These are phyloP conservation scores for Panagrolaimus sp. DNA, from an alignment of 1,140 invertebrate species.

Conservation along the genomic window DNA sequence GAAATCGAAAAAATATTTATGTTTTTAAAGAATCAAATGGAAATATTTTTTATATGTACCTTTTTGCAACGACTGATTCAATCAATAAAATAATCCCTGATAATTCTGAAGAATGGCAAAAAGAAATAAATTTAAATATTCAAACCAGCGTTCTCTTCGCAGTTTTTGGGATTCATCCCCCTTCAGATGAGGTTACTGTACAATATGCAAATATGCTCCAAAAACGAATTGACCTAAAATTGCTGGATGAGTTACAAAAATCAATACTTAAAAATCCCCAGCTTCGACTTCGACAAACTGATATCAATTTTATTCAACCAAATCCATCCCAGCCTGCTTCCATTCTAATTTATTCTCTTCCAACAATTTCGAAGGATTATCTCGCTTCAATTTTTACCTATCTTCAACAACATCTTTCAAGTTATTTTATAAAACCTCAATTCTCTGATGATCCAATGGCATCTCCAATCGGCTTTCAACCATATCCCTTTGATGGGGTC, in stretches of 20 bases:
- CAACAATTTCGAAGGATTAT: conserved; percentile 20
- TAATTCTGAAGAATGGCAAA: conserved; percentile 22
- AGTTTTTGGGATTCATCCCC: conserved; percentile 36
- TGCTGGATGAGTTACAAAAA: conserved; percentile 41
- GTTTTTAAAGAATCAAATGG: conserved; percentile 12
- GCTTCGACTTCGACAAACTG: conserved; percentile 37
- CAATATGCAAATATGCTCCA: conserved; percentile 40
- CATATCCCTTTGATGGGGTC: not conserved
- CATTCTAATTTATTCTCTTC: conserved; percentile 36
- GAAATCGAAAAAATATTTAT: conserved; percentile 37
- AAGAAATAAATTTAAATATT: conserved; percentile 22
- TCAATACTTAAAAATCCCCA: conserved; percentile 43
- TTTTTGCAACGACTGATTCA: not conserved
- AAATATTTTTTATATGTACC: conserved; percentile 18
- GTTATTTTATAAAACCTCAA: conserved; percentile 39
- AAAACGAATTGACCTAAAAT: conserved; percentile 25
- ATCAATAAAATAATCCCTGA: not conserved
- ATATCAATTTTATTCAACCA: conserved; percentile 36
- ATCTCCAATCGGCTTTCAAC: not conserved
- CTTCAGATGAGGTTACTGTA: conserved; percentile 34
- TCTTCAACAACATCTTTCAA: conserved; percentile 34
- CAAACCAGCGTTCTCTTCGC: conserved; percentile 32
- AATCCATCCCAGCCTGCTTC: conserved; percentile 32
- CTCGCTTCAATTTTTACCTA: conserved; percentile 29
- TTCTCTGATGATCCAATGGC: not conserved